phyloP scores from a whole-genome alignment of 2,113 vertebrate genomes.

The Nycticryphes semicollaris region DNA sequence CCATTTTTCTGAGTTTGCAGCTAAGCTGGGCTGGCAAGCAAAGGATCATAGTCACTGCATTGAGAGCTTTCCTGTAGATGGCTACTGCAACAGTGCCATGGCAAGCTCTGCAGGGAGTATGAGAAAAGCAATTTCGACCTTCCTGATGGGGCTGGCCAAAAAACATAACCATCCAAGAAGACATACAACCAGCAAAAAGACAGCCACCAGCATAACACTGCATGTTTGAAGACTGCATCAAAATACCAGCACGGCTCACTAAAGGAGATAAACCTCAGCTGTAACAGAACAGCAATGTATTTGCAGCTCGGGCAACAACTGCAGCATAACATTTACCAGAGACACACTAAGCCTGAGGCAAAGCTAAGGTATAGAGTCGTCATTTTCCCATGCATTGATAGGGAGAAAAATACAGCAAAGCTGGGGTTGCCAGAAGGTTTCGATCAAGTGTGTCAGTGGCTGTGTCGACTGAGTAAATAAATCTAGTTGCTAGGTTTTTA shows the following conservation, averaged over 20 bases:
- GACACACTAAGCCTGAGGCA: background rate
- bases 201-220: background rate
- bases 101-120: background rate
- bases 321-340: background rate
- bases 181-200: background rate
- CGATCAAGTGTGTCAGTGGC: background rate
- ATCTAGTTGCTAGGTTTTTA: background rate
- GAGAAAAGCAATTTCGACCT: background rate
- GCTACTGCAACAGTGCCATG: background rate
- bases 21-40: background rate
- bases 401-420: background rate
- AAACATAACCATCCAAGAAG: background rate
- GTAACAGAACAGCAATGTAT: background rate
- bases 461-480: background rate
- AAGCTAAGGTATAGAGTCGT: background rate
- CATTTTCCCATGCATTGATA: background rate
- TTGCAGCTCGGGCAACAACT: background rate
- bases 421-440: background rate
- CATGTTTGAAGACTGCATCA: fast-evolving
- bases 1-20: background rate
- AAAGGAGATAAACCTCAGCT: background rate
- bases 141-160: background rate
- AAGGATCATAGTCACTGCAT: background rate
- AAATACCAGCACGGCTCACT: background rate
- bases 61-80: fast-evolving